Base-by-base conservation (phyloP, 2,888 invertebrate genomes). In the Apotomis capreana region DNA sequence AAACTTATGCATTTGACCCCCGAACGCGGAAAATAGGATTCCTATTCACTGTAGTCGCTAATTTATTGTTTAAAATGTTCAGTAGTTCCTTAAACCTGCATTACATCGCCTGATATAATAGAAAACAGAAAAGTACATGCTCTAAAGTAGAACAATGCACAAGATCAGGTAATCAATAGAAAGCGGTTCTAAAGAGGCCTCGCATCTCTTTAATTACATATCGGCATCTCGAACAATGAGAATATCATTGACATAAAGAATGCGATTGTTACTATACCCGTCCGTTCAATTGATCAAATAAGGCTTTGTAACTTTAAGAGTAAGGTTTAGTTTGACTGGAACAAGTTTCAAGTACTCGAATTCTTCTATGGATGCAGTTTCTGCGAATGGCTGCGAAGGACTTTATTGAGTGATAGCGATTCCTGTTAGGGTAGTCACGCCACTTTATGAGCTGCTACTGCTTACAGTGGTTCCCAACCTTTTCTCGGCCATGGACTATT, bases 201-300 rank as follows among this genome's bases (percentile, higher is more conserved):
- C 15, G 15, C 40, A 59, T 58, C 68, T 52, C 52, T 68, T 68
- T 71, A 72, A 72, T 68, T 63, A 72, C 58, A 51, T 58, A 62
- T 58, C 36, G 40, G 51, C 60, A 60, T 70, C 57, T 71, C 57
- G 62, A 72, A 72, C 72, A 71, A 71, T 70, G 59, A 67, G 36
- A 54, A 63, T 72, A 68, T 72, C 72, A 72, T 72, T 72, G 63
- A 58, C 68, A 72, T 72, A 72, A 72, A 68, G 72, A 72, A 72
- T 72, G 62, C 71, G 68, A 72, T 72, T 72, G 72, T 72, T 67
- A 67, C 61, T 68, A 68, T 62, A 59, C 58, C 13, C 60, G 44
- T 70, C 67, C 54, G 55, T 40, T 57, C 61, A 13, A 70, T 67
- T 54, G 54, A 61, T 3, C 13, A 62, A 57, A 51, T 15, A 13